Base-by-base conservation (phyloP, 2,888 invertebrate genomes). In the Baccha elongata region DNA sequence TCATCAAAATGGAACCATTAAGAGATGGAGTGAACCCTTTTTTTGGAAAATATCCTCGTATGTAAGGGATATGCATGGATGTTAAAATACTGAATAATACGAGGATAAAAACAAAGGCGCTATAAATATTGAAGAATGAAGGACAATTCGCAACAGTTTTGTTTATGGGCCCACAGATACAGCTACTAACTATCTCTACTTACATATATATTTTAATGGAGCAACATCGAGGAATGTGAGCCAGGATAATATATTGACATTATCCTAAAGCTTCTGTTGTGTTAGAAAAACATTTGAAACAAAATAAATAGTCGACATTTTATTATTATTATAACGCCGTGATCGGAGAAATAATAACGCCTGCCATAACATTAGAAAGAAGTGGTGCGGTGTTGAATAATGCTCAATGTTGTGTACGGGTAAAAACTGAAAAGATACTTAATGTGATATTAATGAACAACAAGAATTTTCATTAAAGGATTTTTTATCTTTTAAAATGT, bases 391-490 rank as follows among this genome's bases (percentile, higher is more conserved):
- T n/a, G n/a, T n/a, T n/a, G n/a, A n/a, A n/a, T n/a, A n/a, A n/a
- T n/a, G n/a, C n/a, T n/a, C n/a, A n/a, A n/a, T n/a, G n/a, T n/a
- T n/a, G n/a, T n/a, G n/a, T 32, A 35, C 69, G 13, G 55, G 53
- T 40, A 62, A 65, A 78, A 78, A 65, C 64, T 71, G 78, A 62
- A 75, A 81, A 84, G 81, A 80, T 85, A 86, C 87, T 88, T 92
- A 93, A 93, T 93, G 92, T 91, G 92, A 92, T 92, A 93, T 93
- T 93, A 93, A 93, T 93, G 93, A 93, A 93, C 92, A 92, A 91
- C 92, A 93, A 92, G 93, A 93, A 93, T 88, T 93, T 93, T 93
- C 92, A 93, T 93, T 93, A 79, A 92, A 92, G 92, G 92, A 92
- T 92, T 92, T 92, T 92, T 92, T 92, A 92, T 92, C 92, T 92